Evolutionary conservation across 2,888 invertebrate species (phyloP), one percentile per base, ranked within the genome.

Genomic region (Stictocephala bisonia): DNA sequence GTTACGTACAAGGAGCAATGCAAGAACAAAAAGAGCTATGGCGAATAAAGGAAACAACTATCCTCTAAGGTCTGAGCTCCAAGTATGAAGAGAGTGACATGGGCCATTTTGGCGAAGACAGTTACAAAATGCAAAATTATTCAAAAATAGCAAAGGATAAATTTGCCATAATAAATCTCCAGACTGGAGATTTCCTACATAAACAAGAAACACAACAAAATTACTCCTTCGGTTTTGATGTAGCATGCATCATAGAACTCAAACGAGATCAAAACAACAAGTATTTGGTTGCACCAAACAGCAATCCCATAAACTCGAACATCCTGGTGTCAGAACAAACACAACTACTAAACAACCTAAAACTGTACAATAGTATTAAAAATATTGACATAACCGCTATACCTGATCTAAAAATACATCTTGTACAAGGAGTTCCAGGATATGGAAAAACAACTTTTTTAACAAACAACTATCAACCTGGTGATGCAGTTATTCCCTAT

Each of bases 111-210:
- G 15, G 44, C 15, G 4, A 44, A 44, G 15, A 15, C 9, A 44
- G 44, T 44, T 4, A 44, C 4, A n/a, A 15, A 6, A 15, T n/a
- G 44, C 7, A 44, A 44, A 44, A 44, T 15, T 44, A 4, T n/a
- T 44, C n/a, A n/a, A n/a, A n/a, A 44, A 44, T n/a, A 44, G 7
- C 44, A 44, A 44, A 44, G 15, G 44, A 44, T n/a, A 44, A 44
- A 15, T 44, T n/a, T 44, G 44, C 7, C 15, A n/a, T 44, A 44
- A n/a, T 44, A 7, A 44, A 15, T 15, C 15, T 44, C 7, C 7
- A 44, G 4, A 44, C 44, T n/a, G 44, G 44, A 15, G 44, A 44
- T n/a, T 44, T 44, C 7, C 4, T 44, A 44, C 9, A n/a, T n/a
- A 44, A 44, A 4, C 44, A 44, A 15, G 44, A 44, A 7, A 44